phyloP scores from a whole-genome alignment of 2,797 vertebrate genomes.

The Lagocephalus sceleratus region DNA sequence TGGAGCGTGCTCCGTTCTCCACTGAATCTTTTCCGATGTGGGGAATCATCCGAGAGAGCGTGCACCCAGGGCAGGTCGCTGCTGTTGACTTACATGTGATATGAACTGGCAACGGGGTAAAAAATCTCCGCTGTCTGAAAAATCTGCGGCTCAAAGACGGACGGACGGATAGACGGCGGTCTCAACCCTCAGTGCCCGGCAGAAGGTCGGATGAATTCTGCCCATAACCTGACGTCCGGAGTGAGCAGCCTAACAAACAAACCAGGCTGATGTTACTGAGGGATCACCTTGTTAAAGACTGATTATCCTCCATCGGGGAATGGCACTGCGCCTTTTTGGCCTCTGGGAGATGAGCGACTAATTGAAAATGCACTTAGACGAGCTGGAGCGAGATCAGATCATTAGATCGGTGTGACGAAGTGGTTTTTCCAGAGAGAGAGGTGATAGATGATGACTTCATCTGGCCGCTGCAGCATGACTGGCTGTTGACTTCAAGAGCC shows the following conservation, averaged over 20 bases:
- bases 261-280: slow-evolving; percentile 23
- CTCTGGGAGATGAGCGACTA: slow-evolving; percentile 36
- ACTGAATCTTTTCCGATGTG: slow-evolving; percentile 31
- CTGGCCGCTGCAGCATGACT: slow-evolving; percentile 26
- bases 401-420: slow-evolving; percentile 51
- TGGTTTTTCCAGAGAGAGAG: slow-evolving; percentile 31
- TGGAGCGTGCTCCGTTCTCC: slow-evolving; percentile 18
- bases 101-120: slow-evolving; percentile 38
- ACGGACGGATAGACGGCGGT: slow-evolving; percentile 19
- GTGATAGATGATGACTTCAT: slow-evolving; percentile 46
- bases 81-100: slow-evolving; percentile 54
- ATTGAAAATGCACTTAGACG: slow-evolving; percentile 53
- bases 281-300: slow-evolving; percentile 42
- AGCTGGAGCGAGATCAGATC: slow-evolving; percentile 39
- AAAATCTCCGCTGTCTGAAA: slow-evolving; percentile 33
- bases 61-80: slow-evolving; percentile 22
- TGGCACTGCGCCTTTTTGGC: slow-evolving; percentile 27
- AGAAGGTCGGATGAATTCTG: slow-evolving; percentile 57
- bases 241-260: slow-evolving; percentile 28
- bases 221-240: slow-evolving; percentile 18
- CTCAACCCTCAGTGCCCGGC: slow-evolving; percentile 25
- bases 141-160: slow-evolving; percentile 10
- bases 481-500: slow-evolving; percentile 51
- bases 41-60: slow-evolving; percentile 25
- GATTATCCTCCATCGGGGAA: slow-evolving; percentile 38